Base-by-base conservation (phyloP, 2,113 vertebrate species). In the Stercorarius parasiticus region DNA sequence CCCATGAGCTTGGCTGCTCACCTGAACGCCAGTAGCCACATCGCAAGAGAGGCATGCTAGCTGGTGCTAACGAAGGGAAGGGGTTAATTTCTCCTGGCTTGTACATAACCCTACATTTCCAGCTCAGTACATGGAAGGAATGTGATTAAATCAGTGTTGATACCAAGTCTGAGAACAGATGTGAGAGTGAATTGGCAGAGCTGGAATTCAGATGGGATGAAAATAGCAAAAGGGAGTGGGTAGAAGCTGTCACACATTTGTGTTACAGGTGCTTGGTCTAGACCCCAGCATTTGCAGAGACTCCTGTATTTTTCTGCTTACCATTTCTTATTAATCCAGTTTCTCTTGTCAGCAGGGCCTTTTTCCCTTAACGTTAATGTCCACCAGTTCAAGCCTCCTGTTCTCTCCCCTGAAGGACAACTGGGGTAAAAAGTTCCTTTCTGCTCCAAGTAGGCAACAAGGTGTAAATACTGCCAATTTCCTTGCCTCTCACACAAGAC, bases 231-330 rank as follows among this genome's bases (percentile, higher is more conserved):
- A 90, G 16, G 29, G 94, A 96, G 86, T 91, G 86, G 86, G 83
- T 92, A 70, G 83, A 65, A 97, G 76, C 65, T 61, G 86, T 87
- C 91, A 90, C 40, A 92, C 61, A 65, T 91, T 95, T 90, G 91
- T 91, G 74, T 85, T 94, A 96, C 92, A 95, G 96, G 96, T 97
- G 84, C 82, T 82, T 82, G 58, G 92, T 96, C 92, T 95, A 93
- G 87, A 91, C 92, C 87, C 23, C 70, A 91, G 36, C 53, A 50
- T 91, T 91, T 87, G 42, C 52, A 93, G 59, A 92, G 19, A 65
- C 16, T 89, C 66, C 56, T 76, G 22, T 58, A 13, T 64, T 88
- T 89, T 84, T 25, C n/a, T 86, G 70, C 53, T 71, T 61, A 32
- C 7, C 21, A 45, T 13, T 74, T 78, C 61, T 50, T 62, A 77